Evolutionary conservation across 23 tunicate species (phyloP).

Genomic region (Oikopleura albicans): DNA sequence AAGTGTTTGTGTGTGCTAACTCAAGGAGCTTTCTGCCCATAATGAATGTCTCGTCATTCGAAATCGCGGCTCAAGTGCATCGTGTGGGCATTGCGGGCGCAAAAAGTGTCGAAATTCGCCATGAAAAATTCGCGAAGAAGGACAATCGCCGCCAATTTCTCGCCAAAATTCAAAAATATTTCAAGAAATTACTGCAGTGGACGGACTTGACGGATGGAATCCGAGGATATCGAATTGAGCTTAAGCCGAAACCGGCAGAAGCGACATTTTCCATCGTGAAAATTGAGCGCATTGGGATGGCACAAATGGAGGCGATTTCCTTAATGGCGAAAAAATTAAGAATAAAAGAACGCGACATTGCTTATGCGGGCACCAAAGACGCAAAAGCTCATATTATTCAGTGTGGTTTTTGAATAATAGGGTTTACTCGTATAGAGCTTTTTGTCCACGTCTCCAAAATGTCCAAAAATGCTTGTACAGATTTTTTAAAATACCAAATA

Average conservation of each 20-base stretch:
- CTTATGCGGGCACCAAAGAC: conserved; percentile 16
- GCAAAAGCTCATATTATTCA: background rate
- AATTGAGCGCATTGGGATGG: background rate
- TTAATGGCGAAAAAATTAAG: background rate
- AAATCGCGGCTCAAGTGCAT: background rate
- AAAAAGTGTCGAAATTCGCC: background rate
- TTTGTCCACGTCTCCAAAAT: too few relatives aligned
- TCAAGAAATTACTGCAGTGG: background rate
- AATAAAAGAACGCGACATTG: background rate
- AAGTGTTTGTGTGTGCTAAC: background rate
- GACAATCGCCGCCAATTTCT: background rate
- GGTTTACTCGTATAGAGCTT: too few relatives aligned
- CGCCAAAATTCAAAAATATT: background rate
- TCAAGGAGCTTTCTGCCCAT: background rate
- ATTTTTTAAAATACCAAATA: too few relatives aligned
- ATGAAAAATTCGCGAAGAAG: background rate
- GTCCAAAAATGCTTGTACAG: too few relatives aligned
- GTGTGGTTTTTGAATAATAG: too few relatives aligned
- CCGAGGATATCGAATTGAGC: background rate
- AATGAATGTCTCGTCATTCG: background rate
- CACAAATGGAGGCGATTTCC: background rate
- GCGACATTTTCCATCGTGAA: background rate
- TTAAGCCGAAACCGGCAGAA: background rate
- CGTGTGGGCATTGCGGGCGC: background rate
- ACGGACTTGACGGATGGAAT: background rate